A percentile compares a stretch with the other conserved stretches of the same genome.
phyloP scores from a whole-genome alignment of 2,113 vertebrate genomes.

The Crypturellus undulatus region DNA sequence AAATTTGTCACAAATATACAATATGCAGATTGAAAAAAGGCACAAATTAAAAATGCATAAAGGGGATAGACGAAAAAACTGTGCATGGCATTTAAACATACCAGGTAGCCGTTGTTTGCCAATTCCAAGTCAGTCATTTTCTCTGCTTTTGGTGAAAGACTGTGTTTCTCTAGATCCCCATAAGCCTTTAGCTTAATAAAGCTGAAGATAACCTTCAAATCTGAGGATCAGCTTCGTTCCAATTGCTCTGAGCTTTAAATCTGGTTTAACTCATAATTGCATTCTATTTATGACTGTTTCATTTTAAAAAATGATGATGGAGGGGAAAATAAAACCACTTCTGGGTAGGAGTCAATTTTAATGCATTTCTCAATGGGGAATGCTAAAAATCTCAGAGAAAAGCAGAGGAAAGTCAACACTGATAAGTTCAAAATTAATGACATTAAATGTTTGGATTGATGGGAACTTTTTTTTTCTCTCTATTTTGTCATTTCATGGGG shows the following conservation, averaged over 20 bases:
- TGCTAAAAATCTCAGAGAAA: background rate
- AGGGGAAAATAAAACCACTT: background rate
- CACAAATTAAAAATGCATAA: background rate
- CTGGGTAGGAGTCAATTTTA: background rate
- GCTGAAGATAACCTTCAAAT: background rate
- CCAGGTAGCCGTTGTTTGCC: fast-evolving
- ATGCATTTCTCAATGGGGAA: background rate
- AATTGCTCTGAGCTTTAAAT: background rate
- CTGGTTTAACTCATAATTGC: background rate
- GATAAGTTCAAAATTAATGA: background rate
- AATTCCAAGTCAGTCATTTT: background rate
- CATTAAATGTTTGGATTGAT: background rate
- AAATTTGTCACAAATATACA: background rate
- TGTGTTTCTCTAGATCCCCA: background rate
- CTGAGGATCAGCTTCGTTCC: background rate
- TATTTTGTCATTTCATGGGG: too few species aligned
- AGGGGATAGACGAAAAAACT: background rate
- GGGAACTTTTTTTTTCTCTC: too few species aligned
- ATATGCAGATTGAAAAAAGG: background rate
- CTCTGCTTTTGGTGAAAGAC: background rate
- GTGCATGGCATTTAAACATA: background rate
- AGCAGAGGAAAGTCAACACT: background rate
- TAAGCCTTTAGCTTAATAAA: background rate
- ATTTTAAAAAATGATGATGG: background rate
- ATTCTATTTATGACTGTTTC: background rate